Evolutionary conservation across 2,797 vertebrate genomes (phyloP).

Genomic region (Microctenopoma stevenorrisi): DNA sequence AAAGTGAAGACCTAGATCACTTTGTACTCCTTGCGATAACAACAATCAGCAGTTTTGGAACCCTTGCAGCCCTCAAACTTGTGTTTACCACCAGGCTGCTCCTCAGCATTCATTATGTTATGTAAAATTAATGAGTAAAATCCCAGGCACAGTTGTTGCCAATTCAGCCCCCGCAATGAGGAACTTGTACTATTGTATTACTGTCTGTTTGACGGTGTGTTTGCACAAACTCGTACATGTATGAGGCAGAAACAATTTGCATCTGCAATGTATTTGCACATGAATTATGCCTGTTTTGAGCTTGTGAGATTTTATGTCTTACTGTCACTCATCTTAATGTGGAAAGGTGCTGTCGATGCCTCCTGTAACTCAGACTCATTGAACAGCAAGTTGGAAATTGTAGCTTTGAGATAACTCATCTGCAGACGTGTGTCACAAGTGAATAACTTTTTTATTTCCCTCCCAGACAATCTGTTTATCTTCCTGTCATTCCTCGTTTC

Average conservation of each 20-base stretch:
- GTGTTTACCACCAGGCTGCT: slow-evolving; percentile 54
- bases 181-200: not conserved
- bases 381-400: no score
- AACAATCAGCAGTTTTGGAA: slow-evolving; percentile 60
- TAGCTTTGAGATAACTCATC: no score
- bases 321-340: not conserved
- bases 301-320: slow-evolving; percentile 13
- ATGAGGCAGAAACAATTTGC: not conserved
- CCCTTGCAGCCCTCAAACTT: slow-evolving; percentile 44
- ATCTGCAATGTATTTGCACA: not conserved
- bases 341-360: no score
- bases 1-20: slow-evolving; percentile 40
- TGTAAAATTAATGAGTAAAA: slow-evolving; percentile 62
- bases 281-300: not conserved
- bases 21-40: slow-evolving; percentile 36
- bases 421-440: no score
- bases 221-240: not conserved
- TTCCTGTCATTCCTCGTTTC: slow-evolving; percentile 1
- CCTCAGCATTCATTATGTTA: slow-evolving; percentile 54
- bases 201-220: not conserved
- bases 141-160: slow-evolving; percentile 46
- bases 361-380: no score
- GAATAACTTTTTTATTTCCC: slow-evolving; percentile 1
- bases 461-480: slow-evolving; percentile 2
- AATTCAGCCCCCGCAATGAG: slow-evolving; percentile 41